Percentiles rank a stretch among this genome's conserved stretches.
phyloP scores from a whole-genome alignment of 2,113 vertebrate genomes.

The Petroica traversi region DNA sequence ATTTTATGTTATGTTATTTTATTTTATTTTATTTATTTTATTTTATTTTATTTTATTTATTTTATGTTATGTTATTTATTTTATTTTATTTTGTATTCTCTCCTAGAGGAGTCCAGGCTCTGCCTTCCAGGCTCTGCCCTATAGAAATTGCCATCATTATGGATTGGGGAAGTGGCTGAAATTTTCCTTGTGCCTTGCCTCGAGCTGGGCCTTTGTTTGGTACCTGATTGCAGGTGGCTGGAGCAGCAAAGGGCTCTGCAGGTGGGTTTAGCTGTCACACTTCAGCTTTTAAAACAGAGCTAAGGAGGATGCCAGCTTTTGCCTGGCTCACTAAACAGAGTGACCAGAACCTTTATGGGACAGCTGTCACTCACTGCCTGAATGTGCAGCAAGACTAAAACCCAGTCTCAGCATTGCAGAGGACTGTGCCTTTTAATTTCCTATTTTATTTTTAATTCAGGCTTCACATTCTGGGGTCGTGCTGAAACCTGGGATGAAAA shows the following conservation, averaged over 20 bases:
- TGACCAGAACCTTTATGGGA: background rate
- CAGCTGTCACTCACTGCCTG: accelerated
- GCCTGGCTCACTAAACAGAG: background rate
- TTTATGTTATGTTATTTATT: too few species aligned
- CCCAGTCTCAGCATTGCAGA: background rate
- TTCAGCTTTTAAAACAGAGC: background rate
- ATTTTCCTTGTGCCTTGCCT: background rate
- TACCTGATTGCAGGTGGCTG: background rate
- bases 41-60: too few species aligned
- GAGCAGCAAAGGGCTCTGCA: background rate
- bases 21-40: too few species aligned
- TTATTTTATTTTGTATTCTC: too few species aligned
- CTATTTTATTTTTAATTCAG: background rate
- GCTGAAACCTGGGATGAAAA: background rate
- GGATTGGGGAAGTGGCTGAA: accelerated
- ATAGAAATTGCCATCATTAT: background rate
- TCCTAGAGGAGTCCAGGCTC: background rate
- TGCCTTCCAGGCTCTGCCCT: background rate
- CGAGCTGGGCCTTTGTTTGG: background rate
- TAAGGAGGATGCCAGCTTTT: accelerated
- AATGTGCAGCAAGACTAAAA: background rate
- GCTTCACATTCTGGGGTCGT: background rate
- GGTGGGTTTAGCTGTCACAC: background rate
- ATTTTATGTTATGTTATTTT: too few species aligned
- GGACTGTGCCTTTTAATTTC: accelerated